Evolutionary conservation across 2,797 vertebrate genomes (phyloP).

Genomic region (Brachymystax lenok): DNA sequence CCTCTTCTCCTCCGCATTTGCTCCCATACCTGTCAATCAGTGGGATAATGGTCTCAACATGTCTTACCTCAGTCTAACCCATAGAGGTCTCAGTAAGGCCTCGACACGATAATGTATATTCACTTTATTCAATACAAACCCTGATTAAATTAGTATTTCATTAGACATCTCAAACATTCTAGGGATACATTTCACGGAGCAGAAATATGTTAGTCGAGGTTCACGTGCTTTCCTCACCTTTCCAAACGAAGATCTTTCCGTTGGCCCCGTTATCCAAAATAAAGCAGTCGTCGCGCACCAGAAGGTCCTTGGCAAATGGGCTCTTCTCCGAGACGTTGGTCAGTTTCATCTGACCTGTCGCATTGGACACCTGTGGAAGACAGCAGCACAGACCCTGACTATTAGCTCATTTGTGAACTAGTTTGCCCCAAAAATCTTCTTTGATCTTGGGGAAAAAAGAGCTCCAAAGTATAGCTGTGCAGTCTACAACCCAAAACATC

Average conservation of each 20-base stretch:
- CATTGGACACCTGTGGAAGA: conserved; percentile 82
- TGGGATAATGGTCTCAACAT: no score
- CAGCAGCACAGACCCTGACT: not conserved
- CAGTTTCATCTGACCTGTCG: conserved; percentile 82
- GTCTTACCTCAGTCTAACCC: no score
- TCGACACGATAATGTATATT: not conserved
- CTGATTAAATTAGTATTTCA: not conserved
- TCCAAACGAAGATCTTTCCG: conserved; percentile 91
- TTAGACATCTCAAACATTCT: not conserved
- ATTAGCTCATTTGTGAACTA: not conserved
- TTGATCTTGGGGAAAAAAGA: no score
- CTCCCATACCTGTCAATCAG: conserved; percentile 80
- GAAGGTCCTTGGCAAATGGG: conserved; percentile 81
- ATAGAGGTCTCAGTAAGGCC: not conserved
- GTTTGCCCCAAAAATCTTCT: not conserved
- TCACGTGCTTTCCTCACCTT: conserved; percentile 74
- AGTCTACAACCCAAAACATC: not conserved
- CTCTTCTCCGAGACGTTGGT: conserved; percentile 81
- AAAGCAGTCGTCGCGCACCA: conserved; percentile 88
- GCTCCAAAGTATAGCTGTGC: no score
- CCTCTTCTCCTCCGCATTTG: conserved; percentile 88
- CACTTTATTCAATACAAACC: not conserved
- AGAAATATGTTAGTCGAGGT: not conserved
- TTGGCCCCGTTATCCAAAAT: conserved; percentile 86
- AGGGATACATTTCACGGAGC: not conserved